phyloP scores from a whole-genome alignment of 2,113 vertebrate species.

The Pontoporia blainvillei region DNA sequence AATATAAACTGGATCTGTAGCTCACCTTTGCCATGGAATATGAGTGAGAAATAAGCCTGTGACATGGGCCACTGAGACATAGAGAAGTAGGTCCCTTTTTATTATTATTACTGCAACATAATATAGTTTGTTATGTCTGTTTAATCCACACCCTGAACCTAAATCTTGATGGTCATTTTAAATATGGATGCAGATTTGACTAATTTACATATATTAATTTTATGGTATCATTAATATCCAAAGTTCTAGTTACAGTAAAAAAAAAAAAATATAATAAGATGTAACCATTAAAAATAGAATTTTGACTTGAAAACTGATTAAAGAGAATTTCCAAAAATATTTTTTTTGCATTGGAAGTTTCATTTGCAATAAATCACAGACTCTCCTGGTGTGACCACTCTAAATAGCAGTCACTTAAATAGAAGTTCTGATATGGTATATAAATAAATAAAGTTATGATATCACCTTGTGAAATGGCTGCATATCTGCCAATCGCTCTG shows the following conservation, averaged over 20 bases:
- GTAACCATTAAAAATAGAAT: background rate
- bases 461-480: background rate
- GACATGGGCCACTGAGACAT: background rate
- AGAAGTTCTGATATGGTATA: background rate
- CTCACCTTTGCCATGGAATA: background rate
- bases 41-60: background rate
- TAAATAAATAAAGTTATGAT: background rate
- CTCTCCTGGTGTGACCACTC: background rate
- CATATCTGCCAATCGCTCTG: background rate
- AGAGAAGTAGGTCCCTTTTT: fast-evolving
- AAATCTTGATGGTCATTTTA: background rate
- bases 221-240: background rate
- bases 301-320: background rate
- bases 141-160: background rate
- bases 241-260: background rate
- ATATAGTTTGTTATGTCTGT: background rate
- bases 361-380: background rate
- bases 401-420: background rate
- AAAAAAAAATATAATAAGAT: background rate
- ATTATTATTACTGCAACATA: background rate
- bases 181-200: background rate
- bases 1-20: background rate
- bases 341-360: background rate
- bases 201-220: background rate
- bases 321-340: background rate